A percentile compares a stretch with the other conserved stretches of the same genome.
Conservation (phyloP, 2,113 vertebrate species). For the Lipotes vexillifer region DNA sequence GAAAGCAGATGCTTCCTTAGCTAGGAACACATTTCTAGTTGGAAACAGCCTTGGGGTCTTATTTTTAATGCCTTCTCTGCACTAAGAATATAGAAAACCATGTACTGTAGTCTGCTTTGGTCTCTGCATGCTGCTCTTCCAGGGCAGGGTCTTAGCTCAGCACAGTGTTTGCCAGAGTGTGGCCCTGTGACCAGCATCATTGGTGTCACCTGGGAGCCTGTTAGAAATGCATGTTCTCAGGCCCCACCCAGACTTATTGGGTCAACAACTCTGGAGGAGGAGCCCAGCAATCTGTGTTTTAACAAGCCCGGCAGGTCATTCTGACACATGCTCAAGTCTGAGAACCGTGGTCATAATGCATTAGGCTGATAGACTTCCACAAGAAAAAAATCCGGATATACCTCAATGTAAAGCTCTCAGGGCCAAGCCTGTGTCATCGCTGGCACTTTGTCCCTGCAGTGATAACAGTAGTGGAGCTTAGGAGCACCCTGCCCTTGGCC, state of each 20-base stretch:
- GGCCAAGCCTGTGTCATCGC: background rate
- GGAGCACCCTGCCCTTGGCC: background rate
- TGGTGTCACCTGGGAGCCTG: background rate
- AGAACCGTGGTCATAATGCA: background rate
- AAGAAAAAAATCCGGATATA: background rate
- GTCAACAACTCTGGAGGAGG: background rate
- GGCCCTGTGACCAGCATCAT: background rate
- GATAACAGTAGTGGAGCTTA: background rate
- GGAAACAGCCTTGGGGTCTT: background rate
- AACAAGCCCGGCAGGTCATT: background rate
- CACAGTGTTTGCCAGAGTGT: background rate
- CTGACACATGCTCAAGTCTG: background rate
- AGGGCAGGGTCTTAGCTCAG: background rate
- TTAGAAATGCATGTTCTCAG: background rate
- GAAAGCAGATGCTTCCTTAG: constrained; percentile 22
- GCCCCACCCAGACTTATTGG: background rate
- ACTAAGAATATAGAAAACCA: background rate
- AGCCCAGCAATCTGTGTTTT: background rate
- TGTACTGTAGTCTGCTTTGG: background rate
- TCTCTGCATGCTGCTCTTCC: background rate
- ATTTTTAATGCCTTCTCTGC: background rate
- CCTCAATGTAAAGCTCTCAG: background rate
- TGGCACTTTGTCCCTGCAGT: background rate
- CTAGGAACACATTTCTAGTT: constrained; percentile 8
- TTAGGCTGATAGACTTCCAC: background rate